Percentiles rank a stretch among this genome's conserved stretches.
Evolutionary conservation across 2,797 vertebrate species (phyloP).

Genomic region (Serranus cabrilla): DNA sequence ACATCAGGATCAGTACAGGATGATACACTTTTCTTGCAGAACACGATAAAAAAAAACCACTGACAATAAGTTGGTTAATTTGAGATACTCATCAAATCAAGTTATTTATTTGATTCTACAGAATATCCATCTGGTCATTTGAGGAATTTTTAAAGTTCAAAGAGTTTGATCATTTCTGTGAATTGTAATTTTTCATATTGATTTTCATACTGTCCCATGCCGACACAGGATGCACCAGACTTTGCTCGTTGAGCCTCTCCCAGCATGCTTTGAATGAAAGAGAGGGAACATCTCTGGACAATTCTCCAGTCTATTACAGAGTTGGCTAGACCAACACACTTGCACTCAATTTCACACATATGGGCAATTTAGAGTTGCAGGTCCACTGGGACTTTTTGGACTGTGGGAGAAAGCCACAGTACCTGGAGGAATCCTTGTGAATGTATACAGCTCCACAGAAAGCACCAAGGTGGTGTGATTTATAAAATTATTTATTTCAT

Average conservation of each 20-base stretch:
- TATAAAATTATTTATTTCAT: not conserved
- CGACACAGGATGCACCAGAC: not conserved
- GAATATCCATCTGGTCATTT: too few species aligned
- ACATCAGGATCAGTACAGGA: not conserved
- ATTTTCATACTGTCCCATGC: too few species aligned
- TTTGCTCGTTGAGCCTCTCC: not conserved
- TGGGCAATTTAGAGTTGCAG: conserved; percentile 2
- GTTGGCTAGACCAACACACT: conserved; percentile 4
- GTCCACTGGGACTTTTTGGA: not conserved
- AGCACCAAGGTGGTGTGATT: conserved; percentile 1
- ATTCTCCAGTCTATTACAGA: not conserved
- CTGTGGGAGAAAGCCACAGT: not conserved
- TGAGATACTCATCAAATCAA: too few species aligned
- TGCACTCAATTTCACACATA: conserved; percentile 7
- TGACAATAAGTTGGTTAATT: too few species aligned
- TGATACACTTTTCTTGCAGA: too few species aligned
- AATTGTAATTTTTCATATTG: too few species aligned
- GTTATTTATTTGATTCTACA: too few species aligned
- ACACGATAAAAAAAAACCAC: too few species aligned
- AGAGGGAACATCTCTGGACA: not conserved
- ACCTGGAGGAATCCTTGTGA: not conserved
- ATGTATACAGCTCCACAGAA: not conserved
- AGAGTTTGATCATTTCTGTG: too few species aligned
- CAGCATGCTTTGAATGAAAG: not conserved
- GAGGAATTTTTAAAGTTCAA: too few species aligned